Conservation (phyloP, 2,797 vertebrate species). For the Anguilla obscura region DNA sequence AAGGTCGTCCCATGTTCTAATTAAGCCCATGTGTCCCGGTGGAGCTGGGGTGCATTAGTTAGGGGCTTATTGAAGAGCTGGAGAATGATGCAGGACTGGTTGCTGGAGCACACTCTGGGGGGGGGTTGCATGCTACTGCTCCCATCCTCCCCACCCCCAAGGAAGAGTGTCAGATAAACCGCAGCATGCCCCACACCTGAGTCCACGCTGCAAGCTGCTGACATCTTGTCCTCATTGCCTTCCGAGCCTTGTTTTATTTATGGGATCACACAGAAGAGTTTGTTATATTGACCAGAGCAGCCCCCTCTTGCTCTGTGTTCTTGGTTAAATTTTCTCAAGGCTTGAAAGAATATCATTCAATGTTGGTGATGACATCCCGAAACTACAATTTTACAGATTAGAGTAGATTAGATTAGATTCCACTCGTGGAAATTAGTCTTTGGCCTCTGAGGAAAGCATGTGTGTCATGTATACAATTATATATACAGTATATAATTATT, state of each 20-base stretch:
- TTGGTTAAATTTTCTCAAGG: not conserved
- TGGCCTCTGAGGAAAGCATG: too few relatives aligned
- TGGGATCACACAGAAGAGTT: not conserved
- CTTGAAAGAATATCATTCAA: not conserved
- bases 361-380: not conserved
- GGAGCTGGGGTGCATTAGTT: not conserved
- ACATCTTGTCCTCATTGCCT: not conserved
- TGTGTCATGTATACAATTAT: too few relatives aligned
- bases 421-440: too few relatives aligned
- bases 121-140: not conserved
- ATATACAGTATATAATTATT: too few relatives aligned
- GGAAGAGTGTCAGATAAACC: not conserved
- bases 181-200: not conserved
- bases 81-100: slow-evolving; percentile 2
- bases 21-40: not conserved
- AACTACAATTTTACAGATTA: not conserved
- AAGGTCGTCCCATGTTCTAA: slow-evolving; percentile 15
- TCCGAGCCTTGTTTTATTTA: not conserved
- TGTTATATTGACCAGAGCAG: not conserved
- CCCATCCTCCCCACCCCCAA: not conserved
- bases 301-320: not conserved
- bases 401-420: too few relatives aligned
- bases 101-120: not conserved
- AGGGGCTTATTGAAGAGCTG: not conserved
- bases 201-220: not conserved